Evolutionary conservation across 2,888 invertebrate species (phyloP).

Genomic region (Metacarcinus magister): DNA sequence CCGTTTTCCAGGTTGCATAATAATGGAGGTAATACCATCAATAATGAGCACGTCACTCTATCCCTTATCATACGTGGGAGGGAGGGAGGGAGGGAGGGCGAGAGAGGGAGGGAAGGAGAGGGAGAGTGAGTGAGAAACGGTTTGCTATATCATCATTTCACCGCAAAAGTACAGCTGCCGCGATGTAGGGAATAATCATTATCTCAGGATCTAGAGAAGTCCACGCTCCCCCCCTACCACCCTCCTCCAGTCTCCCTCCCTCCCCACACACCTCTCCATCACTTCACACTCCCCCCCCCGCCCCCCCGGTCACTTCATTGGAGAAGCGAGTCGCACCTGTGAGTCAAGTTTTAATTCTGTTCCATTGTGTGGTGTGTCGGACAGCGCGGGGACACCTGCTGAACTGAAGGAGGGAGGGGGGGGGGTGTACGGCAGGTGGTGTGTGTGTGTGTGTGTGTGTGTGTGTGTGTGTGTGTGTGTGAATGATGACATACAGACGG

Average conservation of each 20-base stretch:
- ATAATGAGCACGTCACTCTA: too few species aligned
- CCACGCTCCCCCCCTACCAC: not conserved
- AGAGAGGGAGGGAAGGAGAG: conserved; percentile 47
- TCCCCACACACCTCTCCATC: not conserved
- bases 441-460: too few species aligned
- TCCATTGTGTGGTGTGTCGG: conserved; percentile 29
- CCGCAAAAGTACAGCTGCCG: not conserved
- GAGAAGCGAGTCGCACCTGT: not conserved
- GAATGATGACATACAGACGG: not conserved
- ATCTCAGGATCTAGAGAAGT: not conserved
- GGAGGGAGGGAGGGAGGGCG: conserved; percentile 54
- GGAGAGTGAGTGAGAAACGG: not conserved
- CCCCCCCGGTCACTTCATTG: not conserved
- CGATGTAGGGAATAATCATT: not conserved
- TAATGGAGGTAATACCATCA: too few species aligned
- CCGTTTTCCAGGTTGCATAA: too few species aligned
- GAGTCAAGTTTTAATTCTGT: not conserved
- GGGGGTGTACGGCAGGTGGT: not conserved
- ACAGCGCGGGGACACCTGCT: not conserved
- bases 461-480: too few species aligned
- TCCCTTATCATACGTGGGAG: not conserved
- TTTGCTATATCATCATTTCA: not conserved
- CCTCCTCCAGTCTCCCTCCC: too few species aligned
- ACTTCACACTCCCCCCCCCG: not conserved
- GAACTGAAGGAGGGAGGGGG: not conserved